Evolutionary conservation across 2,797 vertebrate species (phyloP), one percentile per base, ranked within the genome.

Genomic region (Anisognathus igniventris): DNA sequence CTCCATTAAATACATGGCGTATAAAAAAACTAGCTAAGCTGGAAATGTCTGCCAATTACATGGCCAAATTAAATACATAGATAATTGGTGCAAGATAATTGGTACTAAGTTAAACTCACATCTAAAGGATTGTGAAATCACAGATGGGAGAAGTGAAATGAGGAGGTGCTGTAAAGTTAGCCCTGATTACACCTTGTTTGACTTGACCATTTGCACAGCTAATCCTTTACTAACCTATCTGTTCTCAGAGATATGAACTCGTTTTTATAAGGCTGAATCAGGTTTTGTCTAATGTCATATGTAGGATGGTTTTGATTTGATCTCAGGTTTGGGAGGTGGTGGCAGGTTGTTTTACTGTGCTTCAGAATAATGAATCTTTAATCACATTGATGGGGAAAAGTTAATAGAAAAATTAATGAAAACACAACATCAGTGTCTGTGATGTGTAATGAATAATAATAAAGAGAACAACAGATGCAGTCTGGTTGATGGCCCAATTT

Each of bases 361-460:
- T 92, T 93, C 83, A 72, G 76, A 87, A 91, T 95, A 93, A 97
- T 96, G 87, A 96, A 96, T 90, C 78, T 96, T 96, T 97, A 97
- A 95, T 96, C 89, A 93, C 80, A 90, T 48, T 84, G 86, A 95
- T 92, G 83, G 80, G 12, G 44, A 80, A 90, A 96, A 97, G 91
- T 96, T 96, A 97, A 96, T 96, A 93, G 95, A 97, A 96, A 96
- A 96, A 96, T 95, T 97, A 97, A 96, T 96, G 96, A 93, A 97
- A 96, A 86, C 75, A 86, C 87, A 95, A 92, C 93, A 91, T 89
- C 78, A 88, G 83, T 64, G 56, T 44, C 65, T 70, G 44, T 66
- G 67, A 72, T 82, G 68, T 77, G 70, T 72, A 78, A 80, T 76
- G 94, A 94, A 96, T 96, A 90, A 92, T 83, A 93, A 95, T 84